Percentiles rank a stretch among this genome's conserved stretches.
phyloP scores from a whole-genome alignment of 2,113 vertebrate species.

The Crypturellus undulatus region DNA sequence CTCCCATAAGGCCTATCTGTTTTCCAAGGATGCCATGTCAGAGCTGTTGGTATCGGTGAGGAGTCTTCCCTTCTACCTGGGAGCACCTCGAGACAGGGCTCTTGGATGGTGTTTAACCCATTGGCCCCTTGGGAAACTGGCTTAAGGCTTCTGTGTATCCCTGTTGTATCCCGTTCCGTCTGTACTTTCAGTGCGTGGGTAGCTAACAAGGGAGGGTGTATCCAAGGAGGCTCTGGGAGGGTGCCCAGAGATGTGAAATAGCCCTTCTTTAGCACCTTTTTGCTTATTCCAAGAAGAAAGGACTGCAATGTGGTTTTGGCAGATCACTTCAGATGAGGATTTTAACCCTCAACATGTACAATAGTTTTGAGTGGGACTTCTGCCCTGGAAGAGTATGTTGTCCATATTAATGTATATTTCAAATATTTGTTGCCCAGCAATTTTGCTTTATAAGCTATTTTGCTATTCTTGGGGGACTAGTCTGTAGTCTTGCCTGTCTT shows the following conservation, averaged over 20 bases:
- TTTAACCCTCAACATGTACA: not conserved
- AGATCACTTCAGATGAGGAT: not conserved
- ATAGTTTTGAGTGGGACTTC: not conserved
- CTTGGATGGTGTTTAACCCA: not conserved
- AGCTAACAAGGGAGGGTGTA: not conserved
- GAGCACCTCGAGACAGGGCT: not conserved
- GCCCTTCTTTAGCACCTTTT: not conserved
- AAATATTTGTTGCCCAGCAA: not conserved
- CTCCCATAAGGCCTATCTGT: not conserved
- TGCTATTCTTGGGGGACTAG: not conserved
- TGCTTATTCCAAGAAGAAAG: not conserved
- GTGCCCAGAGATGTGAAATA: not conserved
- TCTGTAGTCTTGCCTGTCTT: not conserved
- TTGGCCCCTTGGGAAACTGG: not conserved
- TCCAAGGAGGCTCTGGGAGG: not conserved
- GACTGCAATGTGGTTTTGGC: fast-evolving
- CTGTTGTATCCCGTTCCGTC: not conserved
- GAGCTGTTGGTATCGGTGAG: not conserved
- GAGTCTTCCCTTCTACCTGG: not conserved
- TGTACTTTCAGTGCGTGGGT: not conserved
- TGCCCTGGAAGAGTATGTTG: not conserved
- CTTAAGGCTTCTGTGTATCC: not conserved
- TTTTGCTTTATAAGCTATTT: not conserved
- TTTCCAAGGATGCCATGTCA: not conserved
- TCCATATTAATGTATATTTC: not conserved